Percentiles rank a stretch among this genome's conserved stretches.
These are phyloP conservation scores for Cheilinus undulatus DNA, from an alignment of 2,113 vertebrate genomes.

Conservation along the genomic window DNA sequence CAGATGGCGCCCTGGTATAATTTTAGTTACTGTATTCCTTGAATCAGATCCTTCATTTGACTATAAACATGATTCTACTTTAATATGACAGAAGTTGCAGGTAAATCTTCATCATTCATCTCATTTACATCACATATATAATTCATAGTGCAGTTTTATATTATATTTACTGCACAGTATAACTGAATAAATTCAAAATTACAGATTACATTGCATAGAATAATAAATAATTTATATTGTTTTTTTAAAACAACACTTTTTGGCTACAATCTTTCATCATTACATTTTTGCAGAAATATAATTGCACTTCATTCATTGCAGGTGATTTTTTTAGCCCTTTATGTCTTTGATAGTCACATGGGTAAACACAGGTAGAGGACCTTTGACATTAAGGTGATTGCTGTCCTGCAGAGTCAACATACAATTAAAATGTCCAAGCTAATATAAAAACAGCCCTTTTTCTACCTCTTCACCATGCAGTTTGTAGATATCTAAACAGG, in stretches of 20 bases:
- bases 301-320: slow-evolving; percentile 38
- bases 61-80: slow-evolving; percentile 1
- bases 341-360: background rate
- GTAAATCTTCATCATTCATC: background rate
- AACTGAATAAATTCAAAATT: slow-evolving; percentile 37
- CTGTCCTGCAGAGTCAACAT: too few relatives aligned
- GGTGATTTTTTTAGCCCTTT: background rate
- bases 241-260: slow-evolving; percentile 25
- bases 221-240: slow-evolving; percentile 67
- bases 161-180: slow-evolving; percentile 32
- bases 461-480: background rate
- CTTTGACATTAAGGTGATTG: too few relatives aligned
- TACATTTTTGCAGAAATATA: slow-evolving; percentile 36
- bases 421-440: too few relatives aligned
- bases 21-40: background rate
- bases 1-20: slow-evolving; percentile 43
- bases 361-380: slow-evolving; percentile 12
- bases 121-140: slow-evolving; percentile 9
- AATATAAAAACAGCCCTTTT: background rate
- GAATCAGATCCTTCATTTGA: background rate
- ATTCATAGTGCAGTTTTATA: slow-evolving; percentile 9
- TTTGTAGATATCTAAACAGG: background rate
- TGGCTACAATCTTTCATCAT: slow-evolving; percentile 59
- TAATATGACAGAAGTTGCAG: background rate
- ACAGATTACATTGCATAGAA: slow-evolving; percentile 27